Percentiles rank a stretch among this genome's conserved stretches.
phyloP scores from a whole-genome alignment of 2,797 vertebrate genomes.

The Falco cherrug region DNA sequence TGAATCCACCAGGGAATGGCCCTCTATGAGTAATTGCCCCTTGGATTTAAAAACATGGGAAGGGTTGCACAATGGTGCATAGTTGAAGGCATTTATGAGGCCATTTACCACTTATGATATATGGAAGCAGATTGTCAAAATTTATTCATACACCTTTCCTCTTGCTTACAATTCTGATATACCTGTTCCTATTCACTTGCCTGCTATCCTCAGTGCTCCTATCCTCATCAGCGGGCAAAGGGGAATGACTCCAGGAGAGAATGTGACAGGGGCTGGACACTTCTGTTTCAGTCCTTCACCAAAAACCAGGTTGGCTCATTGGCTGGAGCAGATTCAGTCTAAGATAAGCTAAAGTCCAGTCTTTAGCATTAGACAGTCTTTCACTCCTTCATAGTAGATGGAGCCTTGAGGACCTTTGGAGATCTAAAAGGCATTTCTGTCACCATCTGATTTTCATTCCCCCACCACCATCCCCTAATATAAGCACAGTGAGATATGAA shows the following conservation, averaged over 20 bases:
- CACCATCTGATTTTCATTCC: not conserved
- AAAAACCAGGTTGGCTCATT: not conserved
- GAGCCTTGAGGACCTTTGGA: not conserved
- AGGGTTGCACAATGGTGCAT: not conserved
- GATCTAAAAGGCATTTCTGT: not conserved
- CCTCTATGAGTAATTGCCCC: not conserved
- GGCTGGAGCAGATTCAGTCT: not conserved
- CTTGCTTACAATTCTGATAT: not conserved
- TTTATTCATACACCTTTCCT: not conserved
- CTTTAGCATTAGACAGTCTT: not conserved
- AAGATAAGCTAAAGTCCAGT: not conserved
- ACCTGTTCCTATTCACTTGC: not conserved
- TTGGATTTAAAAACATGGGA: not conserved
- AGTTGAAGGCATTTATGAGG: not conserved
- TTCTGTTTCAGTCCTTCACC: not conserved
- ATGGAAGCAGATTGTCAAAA: not conserved
- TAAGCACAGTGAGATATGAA: not conserved
- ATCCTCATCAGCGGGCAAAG: not conserved
- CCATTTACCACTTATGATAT: not conserved
- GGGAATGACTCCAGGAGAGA: not conserved
- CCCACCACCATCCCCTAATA: not conserved
- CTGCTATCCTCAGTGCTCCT: not conserved
- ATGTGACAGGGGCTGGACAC: not conserved
- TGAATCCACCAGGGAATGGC: not conserved
- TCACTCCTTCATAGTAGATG: not conserved